Evolutionary conservation across 2,113 vertebrate species (phyloP).

Genomic region (Nicator chloris): DNA sequence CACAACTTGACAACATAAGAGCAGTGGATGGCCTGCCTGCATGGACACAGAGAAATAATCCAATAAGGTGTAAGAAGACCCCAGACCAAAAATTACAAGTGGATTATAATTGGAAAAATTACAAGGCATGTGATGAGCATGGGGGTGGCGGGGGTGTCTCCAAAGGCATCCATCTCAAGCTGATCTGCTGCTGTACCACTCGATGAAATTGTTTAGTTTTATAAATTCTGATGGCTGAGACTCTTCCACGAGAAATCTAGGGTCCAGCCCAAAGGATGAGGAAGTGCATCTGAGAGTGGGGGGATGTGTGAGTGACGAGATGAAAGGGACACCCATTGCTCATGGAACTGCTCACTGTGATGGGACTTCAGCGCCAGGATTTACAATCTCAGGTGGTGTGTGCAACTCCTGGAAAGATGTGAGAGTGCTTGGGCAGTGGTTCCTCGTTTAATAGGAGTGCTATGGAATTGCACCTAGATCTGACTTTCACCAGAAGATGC

Average conservation of each 20-base stretch:
- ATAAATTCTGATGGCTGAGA: neutral
- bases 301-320: fast-evolving
- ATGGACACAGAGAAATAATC: neutral
- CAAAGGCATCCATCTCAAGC: neutral
- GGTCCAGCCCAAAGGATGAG: neutral
- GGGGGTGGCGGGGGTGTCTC: neutral
- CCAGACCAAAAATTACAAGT: neutral
- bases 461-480: neutral
- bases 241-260: neutral
- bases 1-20: neutral
- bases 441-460: neutral
- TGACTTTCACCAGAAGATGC: neutral
- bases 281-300: neutral
- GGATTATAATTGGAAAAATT: neutral
- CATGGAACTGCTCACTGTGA: neutral
- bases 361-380: neutral
- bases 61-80: neutral
- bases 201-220: neutral
- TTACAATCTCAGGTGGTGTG: too few species aligned
- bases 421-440: neutral
- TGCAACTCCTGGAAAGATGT: neutral
- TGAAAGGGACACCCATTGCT: neutral
- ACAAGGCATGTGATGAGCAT: neutral
- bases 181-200: neutral
- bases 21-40: neutral